Evolutionary conservation across 2,113 vertebrate genomes (phyloP), one percentile per base, ranked within the genome.

Genomic region (rat (Rattus norvegicus)): DNA sequence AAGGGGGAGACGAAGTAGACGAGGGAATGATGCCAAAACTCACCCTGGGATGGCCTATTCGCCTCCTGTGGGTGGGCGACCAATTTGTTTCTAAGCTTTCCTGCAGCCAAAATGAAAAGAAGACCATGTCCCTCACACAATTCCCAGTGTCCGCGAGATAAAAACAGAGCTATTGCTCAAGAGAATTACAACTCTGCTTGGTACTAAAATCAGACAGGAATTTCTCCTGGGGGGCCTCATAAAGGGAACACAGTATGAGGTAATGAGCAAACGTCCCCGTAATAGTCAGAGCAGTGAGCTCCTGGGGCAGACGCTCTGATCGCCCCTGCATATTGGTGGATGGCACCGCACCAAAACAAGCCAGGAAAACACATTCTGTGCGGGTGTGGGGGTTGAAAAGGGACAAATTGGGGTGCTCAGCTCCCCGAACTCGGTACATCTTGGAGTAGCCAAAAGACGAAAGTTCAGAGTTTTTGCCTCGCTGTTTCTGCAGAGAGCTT

Each of bases 151-250:
- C 94, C 91, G 47, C 33, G 94, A 95, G 95, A 96, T 95, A 91
- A 96, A 97, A 97, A 97, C 96, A 96, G 89, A 96, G 63, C 92
- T 75, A 52, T 95, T 95, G 93, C 94, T 95, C 96, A 87, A 95
- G 93, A 95, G 94, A 97, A 96, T 97, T 95, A 95, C 95, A 96
- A 92, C 94, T 87, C 47, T 88, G 96, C 94, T 95, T 52, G 83
- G 94, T 92, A 72, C 94, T 96, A 84, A 96, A 90, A 84, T 94
- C 89, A 97, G 94, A 83, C 91, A 93, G 95, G 96, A 92, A 90
- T 96, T 95, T 98, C 83, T 97, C 92, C 89, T 59, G 95, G 95
- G 85, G 87, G 69, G 61, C 28, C 77, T 94, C 96, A 85, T 61
- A 95, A 97, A 92, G 81, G 70, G 83, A 90, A 79, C 94, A 76